Evolutionary conservation across 2,113 vertebrate genomes (phyloP).

Genomic region (Calypte anna): DNA sequence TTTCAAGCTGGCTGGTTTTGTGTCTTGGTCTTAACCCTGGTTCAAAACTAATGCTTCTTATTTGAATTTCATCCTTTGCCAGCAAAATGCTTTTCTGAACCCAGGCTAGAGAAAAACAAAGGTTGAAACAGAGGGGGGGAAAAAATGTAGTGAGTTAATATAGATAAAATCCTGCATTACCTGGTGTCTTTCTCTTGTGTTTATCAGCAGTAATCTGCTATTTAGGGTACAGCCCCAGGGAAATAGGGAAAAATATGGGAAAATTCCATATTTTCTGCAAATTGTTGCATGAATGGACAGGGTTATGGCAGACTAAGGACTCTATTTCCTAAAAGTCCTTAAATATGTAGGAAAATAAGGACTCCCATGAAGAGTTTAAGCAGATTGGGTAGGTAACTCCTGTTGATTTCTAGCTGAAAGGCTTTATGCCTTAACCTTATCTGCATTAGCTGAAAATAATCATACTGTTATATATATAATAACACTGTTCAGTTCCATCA

Average conservation of each 20-base stretch:
- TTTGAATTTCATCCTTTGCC: not conserved
- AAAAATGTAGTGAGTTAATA: not conserved
- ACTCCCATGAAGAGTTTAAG: not conserved
- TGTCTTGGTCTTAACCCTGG: not conserved
- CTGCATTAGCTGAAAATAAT: not conserved
- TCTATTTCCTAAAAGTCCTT: not conserved
- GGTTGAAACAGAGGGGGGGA: not conserved
- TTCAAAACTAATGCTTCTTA: not conserved
- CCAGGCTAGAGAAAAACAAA: not conserved
- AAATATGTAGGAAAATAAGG: not conserved
- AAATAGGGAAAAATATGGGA: not conserved
- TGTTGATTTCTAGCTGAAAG: not conserved
- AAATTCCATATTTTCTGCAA: not conserved
- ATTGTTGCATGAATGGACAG: not conserved
- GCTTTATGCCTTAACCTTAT: not conserved
- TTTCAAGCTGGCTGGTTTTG: not conserved
- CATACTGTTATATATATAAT: too few relatives aligned
- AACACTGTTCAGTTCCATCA: not conserved
- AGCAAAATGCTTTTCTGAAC: not conserved
- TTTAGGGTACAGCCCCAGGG: not conserved
- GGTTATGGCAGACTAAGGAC: not conserved
- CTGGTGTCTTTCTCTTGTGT: not conserved
- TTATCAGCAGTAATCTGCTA: not conserved
- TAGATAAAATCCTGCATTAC: fast-evolving
- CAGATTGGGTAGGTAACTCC: not conserved